These are phyloP conservation scores for Eleutherodactylus coqui DNA, from an alignment of 2,797 vertebrate genomes.

Conservation along the genomic window DNA sequence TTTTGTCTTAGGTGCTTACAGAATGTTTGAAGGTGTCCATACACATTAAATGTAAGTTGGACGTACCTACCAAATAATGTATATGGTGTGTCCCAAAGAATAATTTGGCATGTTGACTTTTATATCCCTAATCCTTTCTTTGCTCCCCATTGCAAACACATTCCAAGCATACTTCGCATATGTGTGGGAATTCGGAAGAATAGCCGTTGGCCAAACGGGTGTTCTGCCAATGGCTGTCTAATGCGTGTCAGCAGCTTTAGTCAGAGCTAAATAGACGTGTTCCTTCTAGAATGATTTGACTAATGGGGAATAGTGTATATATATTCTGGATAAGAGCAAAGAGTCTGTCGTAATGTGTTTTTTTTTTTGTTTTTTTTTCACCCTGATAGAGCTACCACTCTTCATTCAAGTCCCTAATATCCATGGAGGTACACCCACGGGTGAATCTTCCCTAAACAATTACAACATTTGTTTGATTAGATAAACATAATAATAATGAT, in stretches of 20 bases:
- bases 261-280: too few relatives aligned
- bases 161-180: not conserved
- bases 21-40: too few relatives aligned
- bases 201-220: too few relatives aligned
- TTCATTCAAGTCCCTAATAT: not conserved
- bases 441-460: conserved; percentile 10
- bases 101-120: not conserved
- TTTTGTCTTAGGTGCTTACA: too few relatives aligned
- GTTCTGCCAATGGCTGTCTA: too few relatives aligned
- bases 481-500: conserved; percentile 17
- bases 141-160: not conserved
- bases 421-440: not conserved
- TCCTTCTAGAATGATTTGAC: not conserved
- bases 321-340: not conserved
- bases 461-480: not conserved
- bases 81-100: not conserved
- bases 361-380: too few relatives aligned
- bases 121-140: not conserved
- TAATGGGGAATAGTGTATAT: not conserved
- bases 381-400: not conserved
- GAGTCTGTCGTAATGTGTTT: not conserved
- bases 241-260: too few relatives aligned
- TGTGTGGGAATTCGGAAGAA: too few relatives aligned
- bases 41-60: not conserved
- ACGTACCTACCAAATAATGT: not conserved